Evolutionary conservation across 2,113 vertebrate genomes (phyloP), one percentile per base, ranked within the genome.

Genomic region (Podiceps cristatus): DNA sequence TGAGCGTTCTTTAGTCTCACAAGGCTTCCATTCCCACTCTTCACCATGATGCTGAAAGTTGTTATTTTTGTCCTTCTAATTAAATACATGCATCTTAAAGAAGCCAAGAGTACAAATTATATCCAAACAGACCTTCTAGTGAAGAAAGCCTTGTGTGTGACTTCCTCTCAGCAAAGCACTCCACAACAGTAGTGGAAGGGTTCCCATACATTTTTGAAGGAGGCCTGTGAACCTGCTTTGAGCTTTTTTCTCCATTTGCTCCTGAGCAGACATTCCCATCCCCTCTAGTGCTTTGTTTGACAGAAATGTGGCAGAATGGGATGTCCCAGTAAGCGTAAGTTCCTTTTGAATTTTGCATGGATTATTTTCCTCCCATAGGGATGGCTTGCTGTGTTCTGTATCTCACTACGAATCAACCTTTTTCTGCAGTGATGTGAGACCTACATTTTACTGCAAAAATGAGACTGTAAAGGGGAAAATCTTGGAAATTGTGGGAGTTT

Each of bases 331-430:
- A 71, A 67, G 52, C 68, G 22, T 37, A 92, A 80, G 18, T 67
- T 89, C 28, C 68, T 96, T 81, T 33, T 95, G 59, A 95, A 95
- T 94, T 93, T 96, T 96, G 42, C 44, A 93, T 94, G 64, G 37
- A 24, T 78, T 87, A 29, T 89, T 86, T 71, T 93, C 37, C 42
- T 94, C 86, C 47, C 68, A 15, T 8, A 52, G 64, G 68, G 50
- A 69, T 42, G 47, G 47, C 52, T 87, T 16, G 44, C 20, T 81
- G 17, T 49, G 23, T 63, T 60, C 55, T 91, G 29, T 60, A 72
- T 82, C 71, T 96, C 89, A 75, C 56, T 63, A 40, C 50, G 64
- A 82, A 93, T 89, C 76, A 93, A 29, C 18, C 16, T 66, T 74
- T 86, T 81, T 47, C 68, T 94, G 31, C 62, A 71, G 15, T 67